Evolutionary conservation across 2,113 vertebrate species (phyloP), one percentile per base, ranked within the genome.

Genomic region (Oreochromis spilurus): DNA sequence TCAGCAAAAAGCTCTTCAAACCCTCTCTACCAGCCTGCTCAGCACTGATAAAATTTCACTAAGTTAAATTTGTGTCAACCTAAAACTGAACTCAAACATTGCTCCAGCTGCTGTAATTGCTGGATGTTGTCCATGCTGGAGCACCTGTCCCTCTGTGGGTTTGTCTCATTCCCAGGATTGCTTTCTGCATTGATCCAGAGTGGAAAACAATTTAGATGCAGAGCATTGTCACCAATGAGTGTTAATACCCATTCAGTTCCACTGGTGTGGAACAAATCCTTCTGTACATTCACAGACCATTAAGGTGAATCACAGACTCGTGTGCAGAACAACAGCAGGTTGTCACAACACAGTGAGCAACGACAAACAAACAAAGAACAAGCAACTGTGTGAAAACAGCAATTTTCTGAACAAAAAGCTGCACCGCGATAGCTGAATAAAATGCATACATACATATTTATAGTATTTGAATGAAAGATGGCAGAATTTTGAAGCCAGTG

Each of bases 181-280:
- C 43, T 9, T 19, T 82, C 62, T 34, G 11, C 62, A 81, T 45
- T 88, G 75, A 90, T 89, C 79, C 43, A 31, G 9, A 9, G 9
- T 38, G 80, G 9, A 14, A 82, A 1, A 0, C 17, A 26, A 70
- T 81, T 77, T 78, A 40, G 78, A 75, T 84, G 45, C 78, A 84
- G 82, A 72, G 79, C 72, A 79, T 40, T 84, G 78, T 72, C 83
- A 84, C 78, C 81, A 45, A 29, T 50, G 48, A 75, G 79, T 19
- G 75, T 60, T 88, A 89, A 90, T 70, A 58, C 65, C 82, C 48
- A 82, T 93, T 85, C 50, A 80, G 55, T 36, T 85, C 40, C 75
- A 81, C 82, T 67, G 79, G 78, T 45, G 58, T 84, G 80, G 87
- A 91, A 85, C 86, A 90, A 89, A 89, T 92, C 85, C 87, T 60